Conservation (phyloP, 2,113 vertebrate genomes). For the Tursiops truncatus region DNA sequence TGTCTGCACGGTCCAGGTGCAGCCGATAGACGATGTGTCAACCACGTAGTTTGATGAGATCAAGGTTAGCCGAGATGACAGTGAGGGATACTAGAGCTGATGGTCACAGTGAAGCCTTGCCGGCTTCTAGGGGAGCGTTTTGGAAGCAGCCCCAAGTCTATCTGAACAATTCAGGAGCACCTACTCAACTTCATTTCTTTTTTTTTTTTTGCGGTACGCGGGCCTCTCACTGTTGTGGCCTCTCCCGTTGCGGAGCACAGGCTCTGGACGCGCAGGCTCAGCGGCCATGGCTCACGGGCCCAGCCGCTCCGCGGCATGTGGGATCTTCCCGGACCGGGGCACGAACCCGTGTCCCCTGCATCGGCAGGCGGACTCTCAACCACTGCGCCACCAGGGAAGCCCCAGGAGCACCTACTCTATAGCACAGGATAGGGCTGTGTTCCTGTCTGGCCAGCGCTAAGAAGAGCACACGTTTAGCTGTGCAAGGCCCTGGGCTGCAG, state of each 20-base stretch:
- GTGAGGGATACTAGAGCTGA: rapidly evolving
- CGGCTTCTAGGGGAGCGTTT: not conserved
- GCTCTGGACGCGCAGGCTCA: too few relatives aligned
- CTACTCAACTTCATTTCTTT: not conserved
- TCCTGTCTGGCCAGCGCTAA: too few relatives aligned
- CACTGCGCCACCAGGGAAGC: too few relatives aligned
- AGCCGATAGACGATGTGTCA: not conserved
- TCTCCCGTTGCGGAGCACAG: too few relatives aligned
- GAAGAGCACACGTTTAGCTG: not conserved
- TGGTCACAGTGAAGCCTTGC: rapidly evolving
- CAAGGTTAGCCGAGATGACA: not conserved
- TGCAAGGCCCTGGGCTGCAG: not conserved
- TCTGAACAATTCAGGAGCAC: not conserved
- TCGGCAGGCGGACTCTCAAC: too few relatives aligned
- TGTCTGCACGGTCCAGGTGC: not conserved
- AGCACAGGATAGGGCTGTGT: not conserved
- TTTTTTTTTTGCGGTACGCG: too few relatives aligned
- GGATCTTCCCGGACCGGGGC: too few relatives aligned
- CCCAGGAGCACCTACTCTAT: not conserved
- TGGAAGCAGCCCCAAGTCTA: not conserved
- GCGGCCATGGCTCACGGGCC: too few relatives aligned
- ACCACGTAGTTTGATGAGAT: not conserved
- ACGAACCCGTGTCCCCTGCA: too few relatives aligned
- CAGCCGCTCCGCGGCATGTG: too few relatives aligned
- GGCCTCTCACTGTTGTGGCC: too few relatives aligned